A percentile compares a stretch with the other conserved stretches of the same genome.
phyloP scores from a whole-genome alignment of 2,888 invertebrate genomes.

The Tubiluchus corallicola region DNA sequence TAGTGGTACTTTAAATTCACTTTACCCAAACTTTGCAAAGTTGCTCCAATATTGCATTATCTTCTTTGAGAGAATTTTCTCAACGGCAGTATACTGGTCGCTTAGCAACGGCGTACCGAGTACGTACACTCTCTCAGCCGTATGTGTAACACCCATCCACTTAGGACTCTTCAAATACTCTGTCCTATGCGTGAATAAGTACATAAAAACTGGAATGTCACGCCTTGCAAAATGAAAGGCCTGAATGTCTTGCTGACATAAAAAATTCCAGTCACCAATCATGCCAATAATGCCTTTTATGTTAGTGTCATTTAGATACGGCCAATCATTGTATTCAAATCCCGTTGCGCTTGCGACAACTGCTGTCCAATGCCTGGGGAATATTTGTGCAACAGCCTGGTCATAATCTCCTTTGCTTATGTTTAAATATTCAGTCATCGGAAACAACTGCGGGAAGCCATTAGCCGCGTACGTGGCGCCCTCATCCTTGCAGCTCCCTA shows the following conservation, averaged over 20 bases:
- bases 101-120: background rate
- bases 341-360: background rate
- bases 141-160: background rate
- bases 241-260: background rate
- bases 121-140: background rate
- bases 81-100: constrained; percentile 21
- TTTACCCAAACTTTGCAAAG: constrained; percentile 17
- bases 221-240: background rate
- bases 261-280: background rate
- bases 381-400: background rate
- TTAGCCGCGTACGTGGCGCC: background rate
- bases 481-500: background rate
- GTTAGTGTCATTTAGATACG: background rate
- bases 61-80: constrained; percentile 52
- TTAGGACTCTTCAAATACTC: background rate
- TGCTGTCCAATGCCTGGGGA: background rate
- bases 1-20: no score
- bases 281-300: background rate
- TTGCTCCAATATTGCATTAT: constrained; percentile 40
- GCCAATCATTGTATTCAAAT: background rate
- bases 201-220: background rate
- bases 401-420: background rate
- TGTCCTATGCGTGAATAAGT: background rate
- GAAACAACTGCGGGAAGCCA: background rate
- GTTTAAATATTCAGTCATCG: background rate